These are phyloP conservation scores for Brachionus asplanchnoidis DNA, from an alignment of 1,140 invertebrate genomes.

Conservation along the genomic window DNA sequence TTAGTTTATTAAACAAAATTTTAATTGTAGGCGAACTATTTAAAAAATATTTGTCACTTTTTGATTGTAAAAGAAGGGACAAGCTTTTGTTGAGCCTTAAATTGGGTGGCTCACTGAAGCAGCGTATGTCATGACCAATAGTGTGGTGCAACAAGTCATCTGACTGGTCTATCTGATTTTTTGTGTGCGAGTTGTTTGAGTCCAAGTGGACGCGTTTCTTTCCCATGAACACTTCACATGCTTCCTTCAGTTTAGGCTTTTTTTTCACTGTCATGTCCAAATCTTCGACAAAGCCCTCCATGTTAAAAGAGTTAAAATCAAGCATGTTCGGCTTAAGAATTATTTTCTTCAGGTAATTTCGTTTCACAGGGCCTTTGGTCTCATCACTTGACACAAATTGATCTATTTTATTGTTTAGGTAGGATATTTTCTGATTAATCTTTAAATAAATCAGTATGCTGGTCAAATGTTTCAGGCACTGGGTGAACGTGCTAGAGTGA, in stretches of 20 bases:
- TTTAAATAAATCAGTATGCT: background rate
- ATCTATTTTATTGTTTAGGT: background rate
- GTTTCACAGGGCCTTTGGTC: background rate
- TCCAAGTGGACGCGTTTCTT: background rate
- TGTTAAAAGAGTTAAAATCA: background rate
- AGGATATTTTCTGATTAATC: background rate
- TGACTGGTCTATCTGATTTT: background rate
- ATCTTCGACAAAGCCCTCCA: background rate
- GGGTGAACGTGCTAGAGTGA: background rate
- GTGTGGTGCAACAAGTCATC: background rate
- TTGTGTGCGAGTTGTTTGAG: background rate
- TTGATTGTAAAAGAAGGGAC: background rate
- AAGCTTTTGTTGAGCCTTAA: background rate
- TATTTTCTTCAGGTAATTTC: background rate
- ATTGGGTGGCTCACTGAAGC: constrained; percentile 13
- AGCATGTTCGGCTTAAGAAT: background rate
- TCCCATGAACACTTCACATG: background rate
- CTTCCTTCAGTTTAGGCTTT: background rate
- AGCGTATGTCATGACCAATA: background rate
- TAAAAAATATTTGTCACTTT: background rate
- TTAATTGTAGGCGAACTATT: background rate
- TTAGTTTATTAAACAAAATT: constrained; percentile 2
- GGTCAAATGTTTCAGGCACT: background rate
- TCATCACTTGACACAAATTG: background rate
- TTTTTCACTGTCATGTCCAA: background rate